Base-by-base conservation (phyloP, 2,113 vertebrate species). In the Myrmecophaga tridactyla region DNA sequence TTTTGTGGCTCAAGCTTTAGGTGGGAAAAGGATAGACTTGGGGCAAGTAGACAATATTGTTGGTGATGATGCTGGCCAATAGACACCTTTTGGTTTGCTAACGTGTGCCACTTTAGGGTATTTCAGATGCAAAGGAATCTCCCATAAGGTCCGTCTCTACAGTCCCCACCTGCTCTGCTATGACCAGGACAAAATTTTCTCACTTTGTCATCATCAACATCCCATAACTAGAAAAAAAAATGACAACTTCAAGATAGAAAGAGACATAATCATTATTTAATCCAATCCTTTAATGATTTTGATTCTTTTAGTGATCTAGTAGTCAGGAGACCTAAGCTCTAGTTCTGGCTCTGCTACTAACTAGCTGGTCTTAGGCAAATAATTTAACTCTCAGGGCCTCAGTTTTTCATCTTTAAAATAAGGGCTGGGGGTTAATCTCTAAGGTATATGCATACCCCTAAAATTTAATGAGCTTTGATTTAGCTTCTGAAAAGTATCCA, bases 401-500 rank as follows among this genome's bases (percentile, higher is more conserved):
- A 17, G 3, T 48, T 80, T 41, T 60, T 36, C 27, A 82, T 95
- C 31, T 83, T 65, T 93, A 82, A 73, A 76, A 56, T 86, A 62
- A 86, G 34, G 46, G 36, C 29, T 25, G 69, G 72, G 27, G 7
- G 2, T 89, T 56, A 53, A 92, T 73, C 53, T 78, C 56, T 67
- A 20, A n/a, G 56, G 43, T 21, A 8, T 5, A 80, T 75, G 90
- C 56, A 63, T 65, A 60, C 31, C 9, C 60, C 69, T 65, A 82
- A 94, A 53, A 13, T 86, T 89, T 94, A 86, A 53, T 77, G 67
- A 67, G 67, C 36, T 89, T 93, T 92, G 88, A 51, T 86, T 65
- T 67, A 36, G 46, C 39, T 48, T 92, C 51, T 81, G 31, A 72
- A 95, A 95, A 77, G 15, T 60, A 4, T 69, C 7, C 34, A 69